Percentiles rank a stretch among this genome's conserved stretches.
These are phyloP conservation scores for Ceratosolen solmsi DNA, from an alignment of 1,140 invertebrate genomes.

Conservation along the genomic window DNA sequence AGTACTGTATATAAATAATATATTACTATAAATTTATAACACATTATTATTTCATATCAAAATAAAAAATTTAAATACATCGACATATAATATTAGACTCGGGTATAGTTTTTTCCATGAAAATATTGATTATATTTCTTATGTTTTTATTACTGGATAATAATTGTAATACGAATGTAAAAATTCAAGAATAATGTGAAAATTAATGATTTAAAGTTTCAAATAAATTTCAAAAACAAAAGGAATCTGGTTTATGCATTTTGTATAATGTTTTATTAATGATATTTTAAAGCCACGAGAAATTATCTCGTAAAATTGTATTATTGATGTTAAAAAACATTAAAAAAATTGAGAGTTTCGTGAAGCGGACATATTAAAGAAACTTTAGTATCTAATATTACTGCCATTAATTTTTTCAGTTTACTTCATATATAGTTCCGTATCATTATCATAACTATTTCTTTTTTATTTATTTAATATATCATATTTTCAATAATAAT, in stretches of 20 bases:
- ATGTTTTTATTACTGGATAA: no score
- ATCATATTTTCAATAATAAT: neutral
- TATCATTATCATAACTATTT: neutral
- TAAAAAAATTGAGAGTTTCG: neutral
- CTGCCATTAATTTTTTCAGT: neutral
- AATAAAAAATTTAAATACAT: no score
- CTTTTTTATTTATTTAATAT: neutral
- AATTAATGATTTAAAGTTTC: neutral
- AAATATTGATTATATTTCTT: no score
- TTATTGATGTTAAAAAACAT: neutral
- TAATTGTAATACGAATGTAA: no score
- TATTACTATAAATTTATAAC: no score
- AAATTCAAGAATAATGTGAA: no score
- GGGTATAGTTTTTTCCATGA: no score
- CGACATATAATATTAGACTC: no score
- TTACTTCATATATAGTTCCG: neutral
- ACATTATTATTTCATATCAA: no score
- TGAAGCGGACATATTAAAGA: neutral
- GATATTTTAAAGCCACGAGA: neutral
- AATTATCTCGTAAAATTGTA: neutral
- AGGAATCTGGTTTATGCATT: no score
- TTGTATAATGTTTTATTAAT: neutral
- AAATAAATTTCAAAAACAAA: neutral
- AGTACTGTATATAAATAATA: no score
- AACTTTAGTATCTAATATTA: neutral